Evolutionary conservation across 2,113 vertebrate species (phyloP).

Genomic region (Callopanchax toddi): DNA sequence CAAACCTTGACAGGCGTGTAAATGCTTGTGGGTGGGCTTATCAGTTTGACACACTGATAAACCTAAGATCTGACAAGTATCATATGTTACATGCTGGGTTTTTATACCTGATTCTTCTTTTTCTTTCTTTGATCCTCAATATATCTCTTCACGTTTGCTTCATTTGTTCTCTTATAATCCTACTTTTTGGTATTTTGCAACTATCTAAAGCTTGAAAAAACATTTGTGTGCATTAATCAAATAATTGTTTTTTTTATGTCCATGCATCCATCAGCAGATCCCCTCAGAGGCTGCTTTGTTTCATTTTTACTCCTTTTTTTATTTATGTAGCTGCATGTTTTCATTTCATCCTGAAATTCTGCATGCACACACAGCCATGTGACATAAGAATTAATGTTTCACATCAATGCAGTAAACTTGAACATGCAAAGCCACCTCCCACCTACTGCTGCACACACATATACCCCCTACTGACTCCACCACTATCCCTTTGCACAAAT

Average conservation of each 20-base stretch:
- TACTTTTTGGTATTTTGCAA: conserved; percentile 1
- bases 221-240: conserved; percentile 29
- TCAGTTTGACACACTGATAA: conserved; percentile 54
- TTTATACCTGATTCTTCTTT: background rate
- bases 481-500: conserved; percentile 33
- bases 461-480: conserved; percentile 21
- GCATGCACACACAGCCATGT: conserved; percentile 8
- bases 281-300: background rate
- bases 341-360: background rate
- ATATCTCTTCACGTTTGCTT: conserved; percentile 8
- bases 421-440: conserved; percentile 54
- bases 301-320: conserved; percentile 4
- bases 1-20: conserved; percentile 44
- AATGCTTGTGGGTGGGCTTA: conserved; percentile 69
- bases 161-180: background rate
- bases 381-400: conserved; percentile 28
- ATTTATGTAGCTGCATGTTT: conserved; percentile 10
- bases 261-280: conserved; percentile 18
- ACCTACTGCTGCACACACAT: conserved; percentile 40
- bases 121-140: background rate
- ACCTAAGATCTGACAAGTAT: conserved; percentile 4
- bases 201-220: conserved; percentile 12
- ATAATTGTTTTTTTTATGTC: conserved; percentile 9
- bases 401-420: conserved; percentile 71
- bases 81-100: background rate